phyloP scores from a whole-genome alignment of 2,888 invertebrate genomes.

The Diachrysia chrysitis region DNA sequence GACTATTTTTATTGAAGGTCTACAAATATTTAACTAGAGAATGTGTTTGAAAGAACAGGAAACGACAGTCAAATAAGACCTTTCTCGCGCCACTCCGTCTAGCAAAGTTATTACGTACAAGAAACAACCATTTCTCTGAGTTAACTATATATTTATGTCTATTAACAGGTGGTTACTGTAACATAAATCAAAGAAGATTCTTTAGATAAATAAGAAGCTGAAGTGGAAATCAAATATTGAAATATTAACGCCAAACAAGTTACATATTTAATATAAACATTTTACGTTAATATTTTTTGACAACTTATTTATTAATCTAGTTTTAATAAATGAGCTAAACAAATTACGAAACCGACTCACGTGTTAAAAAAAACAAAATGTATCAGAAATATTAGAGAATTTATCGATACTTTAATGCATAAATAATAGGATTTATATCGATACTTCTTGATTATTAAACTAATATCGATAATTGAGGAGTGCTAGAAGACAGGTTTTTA shows the following conservation, averaged over 20 bases:
- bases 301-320: too few species aligned
- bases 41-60: background rate
- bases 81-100: constrained; percentile 4
- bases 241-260: background rate
- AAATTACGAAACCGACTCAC: too few species aligned
- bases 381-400: background rate
- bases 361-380: background rate
- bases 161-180: background rate
- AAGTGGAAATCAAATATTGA: too few species aligned
- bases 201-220: too few species aligned
- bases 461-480: background rate
- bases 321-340: too few species aligned
- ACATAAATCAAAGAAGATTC: background rate
- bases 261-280: too few species aligned
- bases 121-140: background rate
- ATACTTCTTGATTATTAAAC: background rate
- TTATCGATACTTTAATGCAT: background rate
- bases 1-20: background rate
- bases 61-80: background rate
- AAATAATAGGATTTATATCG: background rate
- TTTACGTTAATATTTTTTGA: too few species aligned
- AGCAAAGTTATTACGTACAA: constrained; percentile 1
- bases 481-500: background rate
- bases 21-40: background rate
- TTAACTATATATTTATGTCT: background rate